Percentiles rank a stretch among this genome's conserved stretches.
phyloP scores from a whole-genome alignment of 2,888 invertebrate species.

The Diabrotica balteata region DNA sequence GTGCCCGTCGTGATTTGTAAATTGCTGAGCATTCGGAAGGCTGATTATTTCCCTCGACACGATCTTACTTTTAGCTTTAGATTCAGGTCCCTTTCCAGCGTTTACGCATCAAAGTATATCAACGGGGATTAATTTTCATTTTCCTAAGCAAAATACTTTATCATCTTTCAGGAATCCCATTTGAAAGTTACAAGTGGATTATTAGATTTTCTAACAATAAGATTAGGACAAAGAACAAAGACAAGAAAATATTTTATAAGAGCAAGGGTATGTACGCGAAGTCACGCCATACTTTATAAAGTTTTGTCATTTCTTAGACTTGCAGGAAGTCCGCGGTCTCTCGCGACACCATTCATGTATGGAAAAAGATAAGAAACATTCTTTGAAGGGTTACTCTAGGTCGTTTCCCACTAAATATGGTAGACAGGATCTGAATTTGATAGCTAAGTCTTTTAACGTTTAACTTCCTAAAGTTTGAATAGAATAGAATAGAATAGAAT shows the following conservation, averaged over 20 bases:
- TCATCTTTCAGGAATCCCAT: slow-evolving; percentile 22
- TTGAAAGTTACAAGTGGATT: slow-evolving; percentile 26
- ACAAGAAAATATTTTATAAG: slow-evolving; percentile 13
- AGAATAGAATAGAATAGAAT: too few species aligned
- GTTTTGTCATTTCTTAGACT: slow-evolving; percentile 9
- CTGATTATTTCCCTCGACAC: slow-evolving; percentile 2
- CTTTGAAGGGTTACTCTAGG: slow-evolving; percentile 6
- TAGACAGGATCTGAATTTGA: background rate
- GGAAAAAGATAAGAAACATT: slow-evolving; percentile 13
- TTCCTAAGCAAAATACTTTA: slow-evolving; percentile 22
- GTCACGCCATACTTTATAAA: slow-evolving; percentile 15
- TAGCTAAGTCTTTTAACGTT: too few species aligned
- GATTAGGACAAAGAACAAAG: slow-evolving; percentile 14
- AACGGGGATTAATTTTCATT: slow-evolving; percentile 13
- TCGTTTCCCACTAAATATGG: slow-evolving; percentile 3
- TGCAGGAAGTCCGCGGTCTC: background rate
- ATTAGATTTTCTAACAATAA: slow-evolving; percentile 23
- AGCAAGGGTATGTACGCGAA: slow-evolving; percentile 10
- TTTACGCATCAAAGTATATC: slow-evolving; percentile 23
- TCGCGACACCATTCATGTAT: slow-evolving; percentile 12
- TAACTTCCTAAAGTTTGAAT: too few species aligned
- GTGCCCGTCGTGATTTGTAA: background rate
- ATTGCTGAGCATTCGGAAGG: background rate
- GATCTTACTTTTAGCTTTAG: slow-evolving; percentile 5
- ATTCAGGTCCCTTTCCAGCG: background rate